Evolutionary conservation across 2,797 vertebrate species (phyloP), one percentile per base, ranked within the genome.

Genomic region (Poecilia velifera): DNA sequence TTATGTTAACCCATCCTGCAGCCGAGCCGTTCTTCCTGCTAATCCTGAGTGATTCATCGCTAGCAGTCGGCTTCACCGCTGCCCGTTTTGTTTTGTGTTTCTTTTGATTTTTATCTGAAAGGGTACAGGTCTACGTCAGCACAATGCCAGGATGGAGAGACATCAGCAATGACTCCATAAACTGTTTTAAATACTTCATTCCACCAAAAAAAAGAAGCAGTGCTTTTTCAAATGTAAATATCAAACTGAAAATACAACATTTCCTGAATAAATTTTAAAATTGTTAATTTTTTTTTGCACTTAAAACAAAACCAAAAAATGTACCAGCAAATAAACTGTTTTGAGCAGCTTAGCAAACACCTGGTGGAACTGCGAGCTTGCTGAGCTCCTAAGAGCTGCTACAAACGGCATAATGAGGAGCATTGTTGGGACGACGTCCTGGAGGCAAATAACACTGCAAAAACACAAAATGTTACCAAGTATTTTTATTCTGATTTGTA

Each of bases 1-100:
- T 84, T 80, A 83, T 73, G 18, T 78, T 79, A 83, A 89, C 84
- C 74, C 79, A 84, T 22, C 74, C 85, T 82, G 85, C 73, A 70
- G 81, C 80, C 87, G 84, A 89, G 78, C 20, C 82, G 87, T 82
- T 68, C 78, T 3, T 75, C 77, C 62, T 36, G 62, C 31, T 20
- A 64, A 64, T 20, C 34, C 34, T 64, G 62, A 36, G 3, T 36
- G 34, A 36, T 64, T 64, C n/a, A 2, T 14, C n/a, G 22, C 18
- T 6, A n/a, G 51, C 51, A 28, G 55, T 28, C 25, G 10, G n/a
- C 12, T 28, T 13, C n/a, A 31, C n/a, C 57, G 25, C 31, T 34
- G 57, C 13, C 14, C 28, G 22, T 34, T 62, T 62, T 6, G 13
- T 62, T 55, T 55, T n/a, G 53, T 55, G 22, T 55, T 55, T 55